A percentile compares a stretch with the other conserved stretches of the same genome.
Conservation (phyloP, 2,888 invertebrate species). For the Mesorhabditis belari region DNA sequence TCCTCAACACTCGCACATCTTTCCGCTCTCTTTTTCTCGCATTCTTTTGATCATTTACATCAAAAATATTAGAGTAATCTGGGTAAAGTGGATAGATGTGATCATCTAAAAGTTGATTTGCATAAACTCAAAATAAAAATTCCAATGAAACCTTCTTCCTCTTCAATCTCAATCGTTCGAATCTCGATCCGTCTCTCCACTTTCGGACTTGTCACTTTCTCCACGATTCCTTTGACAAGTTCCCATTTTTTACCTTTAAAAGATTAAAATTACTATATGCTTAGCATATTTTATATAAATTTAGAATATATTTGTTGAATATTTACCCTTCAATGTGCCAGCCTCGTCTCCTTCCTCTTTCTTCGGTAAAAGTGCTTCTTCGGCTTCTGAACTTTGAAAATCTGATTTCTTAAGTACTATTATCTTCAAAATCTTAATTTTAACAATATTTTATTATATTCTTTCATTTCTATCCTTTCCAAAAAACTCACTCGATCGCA, state of each 20-base stretch:
- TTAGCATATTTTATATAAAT: too few species aligned
- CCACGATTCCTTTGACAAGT: not conserved
- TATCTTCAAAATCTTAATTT: too few species aligned
- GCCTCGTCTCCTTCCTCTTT: not conserved
- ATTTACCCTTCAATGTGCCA: too few species aligned
- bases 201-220: not conserved
- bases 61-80: not conserved
- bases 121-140: not conserved
- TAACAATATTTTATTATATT: too few species aligned
- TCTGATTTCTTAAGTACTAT: too few species aligned
- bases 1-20: not conserved
- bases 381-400: too few species aligned
- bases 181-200: not conserved
- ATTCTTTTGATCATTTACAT: not conserved
- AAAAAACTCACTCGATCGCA: too few species aligned
- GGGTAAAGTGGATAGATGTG: not conserved
- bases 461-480: too few species aligned
- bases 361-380: not conserved
- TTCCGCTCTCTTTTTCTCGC: not conserved
- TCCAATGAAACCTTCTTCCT: not conserved
- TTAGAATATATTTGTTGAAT: too few species aligned
- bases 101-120: not conserved
- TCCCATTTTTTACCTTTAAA: not conserved
- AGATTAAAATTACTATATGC: too few species aligned
- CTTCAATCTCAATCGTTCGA: too few species aligned